phyloP scores from a whole-genome alignment of 2,797 vertebrate genomes.

The Brachyalestes nurse region DNA sequence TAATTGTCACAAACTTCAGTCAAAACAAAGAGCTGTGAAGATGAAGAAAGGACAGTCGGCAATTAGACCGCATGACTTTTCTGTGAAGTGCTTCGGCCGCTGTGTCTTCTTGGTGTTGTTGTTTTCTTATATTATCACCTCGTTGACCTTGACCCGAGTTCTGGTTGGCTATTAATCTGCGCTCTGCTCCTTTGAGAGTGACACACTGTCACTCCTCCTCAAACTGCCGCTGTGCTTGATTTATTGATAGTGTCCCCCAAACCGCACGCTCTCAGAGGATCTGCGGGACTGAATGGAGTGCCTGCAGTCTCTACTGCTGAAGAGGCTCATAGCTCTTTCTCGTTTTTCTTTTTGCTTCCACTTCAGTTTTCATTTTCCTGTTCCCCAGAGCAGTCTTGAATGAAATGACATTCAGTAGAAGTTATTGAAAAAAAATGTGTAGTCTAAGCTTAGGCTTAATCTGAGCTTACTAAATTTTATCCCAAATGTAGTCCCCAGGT shows the following conservation, averaged over 20 bases:
- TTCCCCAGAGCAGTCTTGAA: neutral
- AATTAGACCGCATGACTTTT: constrained; percentile 14
- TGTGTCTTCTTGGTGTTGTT: constrained; percentile 3
- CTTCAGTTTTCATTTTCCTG: constrained; percentile 14
- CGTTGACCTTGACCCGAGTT: constrained; percentile 40
- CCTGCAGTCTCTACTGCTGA: neutral
- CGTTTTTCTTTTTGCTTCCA: constrained; percentile 38
- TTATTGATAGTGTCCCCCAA: constrained; percentile 46
- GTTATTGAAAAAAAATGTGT: neutral
- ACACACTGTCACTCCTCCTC: constrained; percentile 31
- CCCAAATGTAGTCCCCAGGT: too few species aligned
- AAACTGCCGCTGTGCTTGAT: constrained; percentile 46
- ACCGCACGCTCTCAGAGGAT: constrained; percentile 28
- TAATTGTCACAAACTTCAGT: constrained; percentile 4
- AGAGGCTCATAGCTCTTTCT: constrained; percentile 6
- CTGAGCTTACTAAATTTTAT: neutral
- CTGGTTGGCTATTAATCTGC: constrained; percentile 39
- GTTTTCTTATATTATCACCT: constrained; percentile 24
- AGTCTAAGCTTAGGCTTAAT: neutral
- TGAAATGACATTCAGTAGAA: constrained; percentile 2
- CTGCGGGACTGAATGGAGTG: constrained; percentile 19
- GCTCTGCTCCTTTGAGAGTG: constrained; percentile 30
- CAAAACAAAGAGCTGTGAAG: neutral
- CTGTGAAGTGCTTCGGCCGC: neutral
- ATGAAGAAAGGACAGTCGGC: neutral